Evolutionary conservation across 2,113 vertebrate genomes (phyloP).

Genomic region (Prunella fulvescens): DNA sequence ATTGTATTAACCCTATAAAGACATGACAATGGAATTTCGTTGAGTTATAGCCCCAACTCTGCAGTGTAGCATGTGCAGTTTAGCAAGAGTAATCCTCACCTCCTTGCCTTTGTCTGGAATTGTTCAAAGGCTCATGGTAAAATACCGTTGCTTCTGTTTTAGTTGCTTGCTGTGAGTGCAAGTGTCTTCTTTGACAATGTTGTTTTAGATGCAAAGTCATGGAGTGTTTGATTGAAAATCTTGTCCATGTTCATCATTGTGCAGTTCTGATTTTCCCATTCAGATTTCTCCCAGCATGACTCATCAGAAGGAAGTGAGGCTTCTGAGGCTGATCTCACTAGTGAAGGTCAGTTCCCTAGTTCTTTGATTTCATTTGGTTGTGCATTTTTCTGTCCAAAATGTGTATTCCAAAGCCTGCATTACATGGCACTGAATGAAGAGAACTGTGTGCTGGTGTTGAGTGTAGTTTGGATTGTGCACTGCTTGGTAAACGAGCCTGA

Average conservation of each 20-base stretch:
- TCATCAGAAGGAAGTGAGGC: too few species aligned
- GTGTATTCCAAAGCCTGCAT: not conserved
- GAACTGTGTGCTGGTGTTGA: not conserved
- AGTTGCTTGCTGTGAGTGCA: not conserved
- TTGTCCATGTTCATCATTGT: constrained; percentile 1
- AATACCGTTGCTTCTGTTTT: not conserved
- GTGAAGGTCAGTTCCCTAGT: not conserved
- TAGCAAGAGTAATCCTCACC: not conserved
- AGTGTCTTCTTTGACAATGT: not conserved
- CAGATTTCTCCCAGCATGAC: constrained; percentile 67
- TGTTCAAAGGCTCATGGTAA: not conserved
- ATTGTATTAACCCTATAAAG: not conserved
- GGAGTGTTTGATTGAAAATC: not conserved
- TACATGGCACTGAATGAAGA: not conserved
- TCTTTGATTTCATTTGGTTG: not conserved
- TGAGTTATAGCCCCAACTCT: not conserved
- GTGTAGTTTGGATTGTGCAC: not conserved
- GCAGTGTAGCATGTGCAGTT: not conserved
- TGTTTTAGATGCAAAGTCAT: not conserved
- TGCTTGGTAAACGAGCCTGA: not conserved
- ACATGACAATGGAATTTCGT: not conserved
- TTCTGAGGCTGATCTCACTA: not conserved
- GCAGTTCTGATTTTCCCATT: constrained; percentile 38
- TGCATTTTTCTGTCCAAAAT: not conserved
- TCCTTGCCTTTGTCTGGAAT: not conserved